Percentiles rank a stretch among this genome's conserved stretches.
Evolutionary conservation across 2,797 vertebrate species (phyloP).

Genomic region (Chrysocyon brachyurus): DNA sequence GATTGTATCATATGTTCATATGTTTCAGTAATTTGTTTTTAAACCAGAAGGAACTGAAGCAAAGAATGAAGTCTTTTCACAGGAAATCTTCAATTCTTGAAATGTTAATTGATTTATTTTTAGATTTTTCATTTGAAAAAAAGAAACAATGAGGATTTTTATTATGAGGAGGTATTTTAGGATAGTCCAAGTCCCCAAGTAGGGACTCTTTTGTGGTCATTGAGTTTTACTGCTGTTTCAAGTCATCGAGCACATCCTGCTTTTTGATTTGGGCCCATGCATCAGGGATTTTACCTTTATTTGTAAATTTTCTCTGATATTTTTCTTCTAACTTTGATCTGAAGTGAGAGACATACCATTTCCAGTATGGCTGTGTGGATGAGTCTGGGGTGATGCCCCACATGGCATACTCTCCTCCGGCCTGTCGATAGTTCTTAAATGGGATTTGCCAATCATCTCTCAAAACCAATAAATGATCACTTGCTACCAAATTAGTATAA

Average conservation of each 20-base stretch:
- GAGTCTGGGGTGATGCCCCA: slow-evolving; percentile 82
- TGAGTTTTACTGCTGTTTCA: slow-evolving; percentile 78
- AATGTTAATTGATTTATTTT: neutral
- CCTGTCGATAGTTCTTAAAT: slow-evolving; percentile 68
- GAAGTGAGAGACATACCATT: slow-evolving; percentile 84
- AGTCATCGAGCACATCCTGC: slow-evolving; percentile 68
- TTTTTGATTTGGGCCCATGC: slow-evolving; percentile 80
- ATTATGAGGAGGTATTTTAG: neutral
- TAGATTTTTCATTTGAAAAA: neutral
- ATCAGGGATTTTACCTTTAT: slow-evolving; percentile 72
- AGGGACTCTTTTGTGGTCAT: neutral
- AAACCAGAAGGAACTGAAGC: neutral
- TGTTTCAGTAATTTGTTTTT: slow-evolving; percentile 47
- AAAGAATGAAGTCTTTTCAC: neutral
- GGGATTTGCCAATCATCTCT: accelerated
- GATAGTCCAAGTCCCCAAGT: neutral
- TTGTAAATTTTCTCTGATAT: slow-evolving; percentile 42
- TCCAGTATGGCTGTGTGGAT: slow-evolving; percentile 77
- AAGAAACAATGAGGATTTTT: neutral
- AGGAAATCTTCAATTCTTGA: neutral
- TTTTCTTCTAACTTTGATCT: slow-evolving; percentile 71
- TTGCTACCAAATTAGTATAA: slow-evolving; percentile 78
- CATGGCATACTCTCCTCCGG: slow-evolving; percentile 72
- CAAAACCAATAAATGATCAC: neutral
- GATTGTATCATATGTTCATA: neutral